Evolutionary conservation across 2,113 vertebrate genomes (phyloP).

Genomic region (Zootoca vivipara): DNA sequence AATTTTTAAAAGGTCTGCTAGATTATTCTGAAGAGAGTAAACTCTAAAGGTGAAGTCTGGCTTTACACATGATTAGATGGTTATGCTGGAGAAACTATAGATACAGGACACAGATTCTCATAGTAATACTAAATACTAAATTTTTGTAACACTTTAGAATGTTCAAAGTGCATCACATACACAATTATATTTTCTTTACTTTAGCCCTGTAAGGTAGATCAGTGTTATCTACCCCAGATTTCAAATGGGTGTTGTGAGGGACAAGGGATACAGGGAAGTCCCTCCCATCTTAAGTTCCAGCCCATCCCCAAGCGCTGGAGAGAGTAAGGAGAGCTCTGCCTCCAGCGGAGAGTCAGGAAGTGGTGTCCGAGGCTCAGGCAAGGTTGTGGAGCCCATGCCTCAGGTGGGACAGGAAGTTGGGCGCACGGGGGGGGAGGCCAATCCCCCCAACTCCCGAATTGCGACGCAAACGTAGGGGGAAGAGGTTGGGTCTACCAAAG

Average conservation of each 20-base stretch:
- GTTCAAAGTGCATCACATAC: not conserved
- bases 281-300: no score
- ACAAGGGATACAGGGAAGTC: no score
- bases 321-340: no score
- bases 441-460: no score
- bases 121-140: not conserved
- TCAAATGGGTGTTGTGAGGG: not conserved
- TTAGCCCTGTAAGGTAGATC: not conserved
- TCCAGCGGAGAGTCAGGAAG: no score
- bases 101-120: not conserved
- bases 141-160: not conserved
- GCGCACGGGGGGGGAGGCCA: no score
- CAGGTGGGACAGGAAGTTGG: no score
- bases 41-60: not conserved
- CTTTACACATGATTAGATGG: not conserved
- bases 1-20: conserved; percentile 32
- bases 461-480: no score
- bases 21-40: conserved; percentile 52
- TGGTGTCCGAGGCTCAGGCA: no score
- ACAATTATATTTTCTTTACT: not conserved
- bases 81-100: not conserved
- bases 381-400: no score
- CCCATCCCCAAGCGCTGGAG: no score
- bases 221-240: not conserved
- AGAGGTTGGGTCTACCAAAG: no score